Percentiles rank a stretch among this genome's conserved stretches.
These are phyloP conservation scores for Palythoa heliodiscus DNA, from an alignment of 92 coral and sea anemone species.

Conservation along the genomic window DNA sequence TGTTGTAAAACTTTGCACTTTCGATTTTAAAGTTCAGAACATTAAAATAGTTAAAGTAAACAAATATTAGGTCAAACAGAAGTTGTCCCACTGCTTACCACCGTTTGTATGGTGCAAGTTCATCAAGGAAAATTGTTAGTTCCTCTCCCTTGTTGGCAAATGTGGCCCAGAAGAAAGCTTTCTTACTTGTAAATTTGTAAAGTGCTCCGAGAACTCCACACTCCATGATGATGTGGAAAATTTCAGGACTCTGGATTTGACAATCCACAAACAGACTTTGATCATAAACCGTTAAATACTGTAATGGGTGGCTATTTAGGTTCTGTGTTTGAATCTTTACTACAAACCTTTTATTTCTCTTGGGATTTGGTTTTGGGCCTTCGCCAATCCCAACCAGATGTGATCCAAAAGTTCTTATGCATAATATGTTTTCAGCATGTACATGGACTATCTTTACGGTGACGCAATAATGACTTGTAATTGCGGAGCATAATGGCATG, in stretches of 20 bases:
- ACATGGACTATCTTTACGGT: neutral
- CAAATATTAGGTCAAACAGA: neutral
- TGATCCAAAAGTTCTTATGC: too few relatives aligned
- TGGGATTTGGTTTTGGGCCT: too few relatives aligned
- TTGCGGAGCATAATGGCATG: too few relatives aligned
- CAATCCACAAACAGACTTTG: too few relatives aligned
- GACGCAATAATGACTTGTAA: too few relatives aligned
- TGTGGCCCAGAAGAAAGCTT: conserved; percentile 63
- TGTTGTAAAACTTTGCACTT: neutral
- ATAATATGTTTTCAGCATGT: neutral
- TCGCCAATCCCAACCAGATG: too few relatives aligned
- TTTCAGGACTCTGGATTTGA: conserved; percentile 63
- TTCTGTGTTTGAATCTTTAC: too few relatives aligned
- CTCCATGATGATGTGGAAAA: conserved; percentile 70
- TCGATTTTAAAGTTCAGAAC: neutral
- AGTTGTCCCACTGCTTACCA: conserved; percentile 57
- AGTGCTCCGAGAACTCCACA: conserved; percentile 77
- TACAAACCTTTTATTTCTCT: too few relatives aligned
- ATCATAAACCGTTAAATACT: too few relatives aligned
- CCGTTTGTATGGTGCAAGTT: conserved; percentile 68
- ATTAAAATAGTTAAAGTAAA: too few relatives aligned
- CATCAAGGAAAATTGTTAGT: conserved; percentile 55
- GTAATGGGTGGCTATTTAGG: too few relatives aligned
- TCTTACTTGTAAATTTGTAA: conserved; percentile 59
- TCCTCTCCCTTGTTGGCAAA: conserved; percentile 55